phyloP scores from a whole-genome alignment of 1,140 invertebrate genomes.

The Sitobion miscanthi region DNA sequence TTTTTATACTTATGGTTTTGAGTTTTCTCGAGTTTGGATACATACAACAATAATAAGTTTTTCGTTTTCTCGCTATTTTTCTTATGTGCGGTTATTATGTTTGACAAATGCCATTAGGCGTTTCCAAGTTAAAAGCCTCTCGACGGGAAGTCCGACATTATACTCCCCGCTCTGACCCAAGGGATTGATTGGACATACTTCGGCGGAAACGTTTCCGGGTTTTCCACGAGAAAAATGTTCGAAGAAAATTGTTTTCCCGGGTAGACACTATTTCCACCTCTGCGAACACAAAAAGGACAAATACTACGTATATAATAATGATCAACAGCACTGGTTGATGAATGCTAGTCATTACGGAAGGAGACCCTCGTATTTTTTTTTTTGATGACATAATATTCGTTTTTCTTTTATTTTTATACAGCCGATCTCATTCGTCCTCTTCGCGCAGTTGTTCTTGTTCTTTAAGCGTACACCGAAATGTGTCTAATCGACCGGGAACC shows the following conservation, averaged over 20 bases:
- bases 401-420: constrained; percentile 15
- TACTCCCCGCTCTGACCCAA: constrained; percentile 11
- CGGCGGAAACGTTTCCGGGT: constrained; percentile 47
- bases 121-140: constrained; percentile 54
- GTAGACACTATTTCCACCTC: constrained; percentile 50
- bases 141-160: constrained; percentile 49
- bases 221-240: constrained; percentile 49
- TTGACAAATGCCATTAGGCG: constrained; percentile 56
- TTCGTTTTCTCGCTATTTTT: constrained; percentile 43
- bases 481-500: constrained; percentile 54
- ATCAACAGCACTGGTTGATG: constrained; percentile 52
- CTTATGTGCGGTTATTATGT: constrained; percentile 50
- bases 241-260: constrained; percentile 53
- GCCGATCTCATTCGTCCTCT: neutral
- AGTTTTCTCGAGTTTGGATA: constrained; percentile 14
- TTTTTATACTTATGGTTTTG: neutral
- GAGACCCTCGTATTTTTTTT: constrained; percentile 41
- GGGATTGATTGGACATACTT: constrained; percentile 55
- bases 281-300: constrained; percentile 44
- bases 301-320: constrained; percentile 51
- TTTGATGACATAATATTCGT: constrained; percentile 55
- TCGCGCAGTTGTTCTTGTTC: neutral
- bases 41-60: constrained; percentile 18
- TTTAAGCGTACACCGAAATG: constrained; percentile 15
- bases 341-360: constrained; percentile 46